These are phyloP conservation scores for Takifugu flavidus DNA, from an alignment of 2,113 vertebrate species.

Conservation along the genomic window DNA sequence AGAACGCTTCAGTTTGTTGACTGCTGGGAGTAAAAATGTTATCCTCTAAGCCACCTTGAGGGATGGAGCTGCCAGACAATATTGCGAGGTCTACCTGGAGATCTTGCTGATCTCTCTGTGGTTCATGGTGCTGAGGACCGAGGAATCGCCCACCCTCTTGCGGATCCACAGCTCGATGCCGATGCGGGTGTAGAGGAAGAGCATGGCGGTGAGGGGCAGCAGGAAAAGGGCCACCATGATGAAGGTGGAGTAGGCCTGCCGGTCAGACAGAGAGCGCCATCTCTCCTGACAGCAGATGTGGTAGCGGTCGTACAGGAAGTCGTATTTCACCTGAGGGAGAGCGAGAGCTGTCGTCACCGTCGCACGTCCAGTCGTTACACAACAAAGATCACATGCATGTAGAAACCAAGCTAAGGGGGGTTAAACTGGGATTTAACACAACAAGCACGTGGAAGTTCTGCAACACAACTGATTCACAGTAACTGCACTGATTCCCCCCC, in stretches of 20 bases:
- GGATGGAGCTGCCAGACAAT: no score
- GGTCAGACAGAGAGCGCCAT: slow-evolving; percentile 70
- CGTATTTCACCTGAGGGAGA: slow-evolving; percentile 77
- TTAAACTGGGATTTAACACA: no score
- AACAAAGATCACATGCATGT: no score
- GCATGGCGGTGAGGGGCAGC: slow-evolving; percentile 75
- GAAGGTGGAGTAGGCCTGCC: slow-evolving; percentile 77
- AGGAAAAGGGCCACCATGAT: slow-evolving; percentile 82
- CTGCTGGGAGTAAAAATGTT: no score
- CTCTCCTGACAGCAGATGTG: slow-evolving; percentile 82
- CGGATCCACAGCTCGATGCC: slow-evolving; percentile 79
- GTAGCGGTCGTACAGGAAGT: slow-evolving; percentile 80
- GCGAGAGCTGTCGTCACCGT: not conserved
- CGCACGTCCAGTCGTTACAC: no score
- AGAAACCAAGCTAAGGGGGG: no score
- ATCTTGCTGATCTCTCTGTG: slow-evolving; percentile 79
- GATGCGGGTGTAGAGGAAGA: slow-evolving; percentile 79
- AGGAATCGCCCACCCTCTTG: slow-evolving; percentile 78
- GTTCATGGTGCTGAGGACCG: slow-evolving; percentile 78
- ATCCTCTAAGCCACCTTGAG: no score
- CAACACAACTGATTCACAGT: no score
- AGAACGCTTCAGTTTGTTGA: no score
- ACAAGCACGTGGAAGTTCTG: no score
- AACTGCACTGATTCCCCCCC: no score
- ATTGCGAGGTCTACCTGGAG: slow-evolving; percentile 59